These are phyloP conservation scores for Paracyprichromis sp. DNA, from an alignment of 2,113 vertebrate genomes.

Conservation along the genomic window DNA sequence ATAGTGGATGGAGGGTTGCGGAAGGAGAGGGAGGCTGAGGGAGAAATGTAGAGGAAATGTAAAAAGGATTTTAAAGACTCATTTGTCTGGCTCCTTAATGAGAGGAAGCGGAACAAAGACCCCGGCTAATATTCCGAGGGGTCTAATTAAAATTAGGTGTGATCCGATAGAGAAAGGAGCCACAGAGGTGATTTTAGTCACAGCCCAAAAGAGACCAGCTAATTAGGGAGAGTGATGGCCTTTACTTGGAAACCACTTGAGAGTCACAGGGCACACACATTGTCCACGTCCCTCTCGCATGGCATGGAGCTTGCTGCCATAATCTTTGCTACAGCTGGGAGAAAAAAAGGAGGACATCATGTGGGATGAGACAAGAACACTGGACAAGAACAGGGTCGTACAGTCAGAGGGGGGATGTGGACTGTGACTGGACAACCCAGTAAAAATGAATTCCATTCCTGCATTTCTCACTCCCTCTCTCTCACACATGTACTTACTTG, in stretches of 20 bases:
- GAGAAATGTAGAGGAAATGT: conserved; percentile 42
- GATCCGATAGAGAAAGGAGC: conserved; percentile 73
- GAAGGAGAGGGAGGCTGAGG: neutral
- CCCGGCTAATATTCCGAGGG: conserved; percentile 84
- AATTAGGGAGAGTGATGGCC: conserved; percentile 93
- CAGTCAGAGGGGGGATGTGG: neutral
- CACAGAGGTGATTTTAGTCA: conserved; percentile 84
- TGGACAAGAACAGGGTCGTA: neutral
- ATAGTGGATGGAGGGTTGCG: neutral
- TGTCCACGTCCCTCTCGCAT: conserved; percentile 71
- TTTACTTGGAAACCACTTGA: conserved; percentile 81
- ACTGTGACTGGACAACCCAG: neutral
- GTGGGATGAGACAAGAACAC: neutral
- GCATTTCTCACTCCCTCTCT: neutral
- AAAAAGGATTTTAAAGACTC: conserved; percentile 70
- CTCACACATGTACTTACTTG: neutral
- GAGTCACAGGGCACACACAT: conserved; percentile 57
- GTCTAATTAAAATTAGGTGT: conserved; percentile 92
- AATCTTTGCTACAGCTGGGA: conserved; percentile 28
- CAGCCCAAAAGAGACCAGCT: conserved; percentile 79
- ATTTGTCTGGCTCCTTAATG: conserved; percentile 84
- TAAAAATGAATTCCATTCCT: neutral
- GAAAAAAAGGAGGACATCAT: conserved; percentile 22
- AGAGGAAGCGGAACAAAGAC: conserved; percentile 81
- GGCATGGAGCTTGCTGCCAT: conserved; percentile 52